Evolutionary conservation across 2,797 vertebrate species (phyloP).

Genomic region (Silurus aristotelis): DNA sequence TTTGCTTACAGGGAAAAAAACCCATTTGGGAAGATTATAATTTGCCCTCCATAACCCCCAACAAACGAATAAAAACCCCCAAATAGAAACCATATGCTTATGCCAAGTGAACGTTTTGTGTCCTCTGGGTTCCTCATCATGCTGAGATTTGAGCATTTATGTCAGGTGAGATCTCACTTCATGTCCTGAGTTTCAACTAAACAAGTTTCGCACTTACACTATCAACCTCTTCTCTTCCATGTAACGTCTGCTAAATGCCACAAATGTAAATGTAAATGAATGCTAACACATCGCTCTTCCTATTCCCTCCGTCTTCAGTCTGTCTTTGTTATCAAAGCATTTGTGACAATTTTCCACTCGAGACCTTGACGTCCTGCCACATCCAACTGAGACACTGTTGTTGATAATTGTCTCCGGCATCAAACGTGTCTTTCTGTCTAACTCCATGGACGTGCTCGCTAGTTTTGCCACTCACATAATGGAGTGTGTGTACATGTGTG

Average conservation of each 20-base stretch:
- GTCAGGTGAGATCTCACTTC: neutral
- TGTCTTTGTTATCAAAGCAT: neutral
- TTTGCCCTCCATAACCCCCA: no score
- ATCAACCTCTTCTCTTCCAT: neutral
- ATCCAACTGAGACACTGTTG: neutral
- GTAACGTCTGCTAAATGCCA: no score
- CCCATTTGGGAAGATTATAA: no score
- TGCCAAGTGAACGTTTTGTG: no score
- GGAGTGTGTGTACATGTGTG: neutral
- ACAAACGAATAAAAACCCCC: no score
- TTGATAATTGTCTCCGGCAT: neutral
- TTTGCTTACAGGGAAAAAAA: no score
- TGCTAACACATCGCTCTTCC: neutral
- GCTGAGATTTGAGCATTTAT: neutral
- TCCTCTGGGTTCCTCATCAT: neutral
- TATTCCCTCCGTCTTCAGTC: neutral
- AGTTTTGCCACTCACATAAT: neutral
- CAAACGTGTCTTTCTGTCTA: neutral
- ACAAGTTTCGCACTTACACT: neutral
- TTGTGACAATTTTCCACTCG: neutral
- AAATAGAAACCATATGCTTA: no score
- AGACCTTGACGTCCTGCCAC: neutral
- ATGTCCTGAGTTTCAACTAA: neutral
- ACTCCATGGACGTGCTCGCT: neutral
- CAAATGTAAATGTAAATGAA: neutral